Base-by-base conservation (phyloP, 2,797 vertebrate species). In the Carcharodon carcharias region DNA sequence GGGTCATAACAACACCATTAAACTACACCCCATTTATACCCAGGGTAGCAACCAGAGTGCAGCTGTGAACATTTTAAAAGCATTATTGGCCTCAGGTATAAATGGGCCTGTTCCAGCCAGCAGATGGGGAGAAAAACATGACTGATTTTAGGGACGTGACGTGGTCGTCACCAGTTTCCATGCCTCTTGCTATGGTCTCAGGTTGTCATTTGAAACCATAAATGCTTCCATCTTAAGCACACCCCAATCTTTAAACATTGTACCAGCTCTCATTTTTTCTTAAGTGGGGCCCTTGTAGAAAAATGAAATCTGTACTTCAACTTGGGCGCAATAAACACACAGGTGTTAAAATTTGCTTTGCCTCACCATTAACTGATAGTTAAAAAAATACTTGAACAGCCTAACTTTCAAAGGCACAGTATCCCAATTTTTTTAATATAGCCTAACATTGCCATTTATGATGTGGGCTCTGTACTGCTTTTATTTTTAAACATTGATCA, bases 31-130 rank as follows among this genome's bases (percentile, higher is more conserved):
- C 45, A 58, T 95, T 77, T 56, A 56, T 77, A 58, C 69, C 9
- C 31, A 92, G 58, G 63, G 89, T n/a, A 92, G 89, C 94, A 73
- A 54, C 69, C 69, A 73, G 94, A 95, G 26, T 71, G 69, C 69
- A 71, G 94, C 94, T 95, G 94, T 77, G 94, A 54, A 73, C 54
- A 93, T 95, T 95, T 95, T 77, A 35, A 95, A 95, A 56, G 69
- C 67, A 95, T 71, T 95, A 45, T 56, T 95, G 69, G 69, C 94
- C 69, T 73, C 50, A 1, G 50, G 94, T 95, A 35, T 31, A 95
- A 95, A 54, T 77, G 94, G 94, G 50, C 65, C 67, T 35, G 26
- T 95, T 95, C 77, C 94, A 95, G 54, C 28, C 94, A 95, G 69
- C 94, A 95, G 69, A 71, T 95, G 94, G 94, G 94, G 65, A 71